Evolutionary conservation across 2,797 vertebrate species (phyloP).

Genomic region (Myripristis jacobus): DNA sequence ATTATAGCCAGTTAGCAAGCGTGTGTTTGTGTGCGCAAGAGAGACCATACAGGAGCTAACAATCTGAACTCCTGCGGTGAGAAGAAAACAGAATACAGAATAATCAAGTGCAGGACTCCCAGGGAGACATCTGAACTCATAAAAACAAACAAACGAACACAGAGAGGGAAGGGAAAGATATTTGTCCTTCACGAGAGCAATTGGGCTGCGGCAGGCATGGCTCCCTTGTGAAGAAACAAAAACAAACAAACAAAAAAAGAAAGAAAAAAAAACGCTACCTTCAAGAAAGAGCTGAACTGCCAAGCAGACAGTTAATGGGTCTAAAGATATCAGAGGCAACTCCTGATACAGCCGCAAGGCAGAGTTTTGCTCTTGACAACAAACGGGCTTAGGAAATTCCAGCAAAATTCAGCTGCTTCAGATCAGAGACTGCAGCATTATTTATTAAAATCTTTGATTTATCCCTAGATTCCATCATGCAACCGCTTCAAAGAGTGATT

Average conservation of each 20-base stretch:
- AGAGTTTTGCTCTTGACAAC: slow-evolving; percentile 30
- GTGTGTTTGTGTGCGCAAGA: background rate
- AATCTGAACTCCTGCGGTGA: slow-evolving; percentile 65
- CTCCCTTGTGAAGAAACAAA: slow-evolving; percentile 47
- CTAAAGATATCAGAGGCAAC: slow-evolving; percentile 8
- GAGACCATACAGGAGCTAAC: slow-evolving; percentile 59
- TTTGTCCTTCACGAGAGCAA: slow-evolving; percentile 54
- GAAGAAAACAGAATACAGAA: slow-evolving; percentile 41
- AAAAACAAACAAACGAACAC: slow-evolving; percentile 59
- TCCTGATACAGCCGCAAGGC: slow-evolving; percentile 22
- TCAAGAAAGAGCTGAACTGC: slow-evolving; percentile 16
- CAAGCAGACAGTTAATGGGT: slow-evolving; percentile 41
- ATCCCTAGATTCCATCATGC: slow-evolving; percentile 16
- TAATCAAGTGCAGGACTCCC: slow-evolving; percentile 68
- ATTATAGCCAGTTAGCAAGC: slow-evolving; percentile 39
- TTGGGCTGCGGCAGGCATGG: slow-evolving; percentile 19
- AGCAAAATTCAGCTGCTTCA: slow-evolving; percentile 16
- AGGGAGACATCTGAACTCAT: slow-evolving; percentile 58
- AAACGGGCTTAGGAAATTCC: background rate
- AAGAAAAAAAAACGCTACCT: slow-evolving; percentile 22
- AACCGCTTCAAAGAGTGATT: slow-evolving; percentile 37
- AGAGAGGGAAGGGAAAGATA: slow-evolving; percentile 7
- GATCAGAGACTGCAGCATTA: slow-evolving; percentile 29
- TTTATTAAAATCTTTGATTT: slow-evolving; percentile 58
- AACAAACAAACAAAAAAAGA: background rate